Percentiles rank a stretch among this genome's conserved stretches.
These are phyloP conservation scores for Zosterops lateralis DNA, from an alignment of 2,113 vertebrate species.

Conservation along the genomic window DNA sequence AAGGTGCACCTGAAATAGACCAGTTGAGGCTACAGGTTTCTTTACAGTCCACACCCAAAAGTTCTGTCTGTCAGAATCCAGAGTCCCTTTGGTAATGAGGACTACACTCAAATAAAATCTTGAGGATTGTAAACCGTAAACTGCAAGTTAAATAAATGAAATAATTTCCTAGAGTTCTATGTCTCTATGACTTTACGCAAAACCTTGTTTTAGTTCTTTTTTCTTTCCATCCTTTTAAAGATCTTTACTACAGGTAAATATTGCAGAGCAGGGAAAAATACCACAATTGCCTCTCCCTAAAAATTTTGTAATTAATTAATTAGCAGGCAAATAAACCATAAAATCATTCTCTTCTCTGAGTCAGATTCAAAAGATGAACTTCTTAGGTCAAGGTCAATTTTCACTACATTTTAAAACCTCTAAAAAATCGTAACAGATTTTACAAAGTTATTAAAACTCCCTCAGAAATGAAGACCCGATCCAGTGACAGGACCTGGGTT, in stretches of 20 bases:
- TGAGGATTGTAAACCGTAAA: background rate
- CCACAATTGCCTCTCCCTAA: background rate
- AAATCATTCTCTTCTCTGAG: background rate
- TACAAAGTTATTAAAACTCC: background rate
- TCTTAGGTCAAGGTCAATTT: background rate
- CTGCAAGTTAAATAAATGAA: background rate
- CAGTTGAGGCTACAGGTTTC: background rate
- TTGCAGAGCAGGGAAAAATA: background rate
- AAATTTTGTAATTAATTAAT: background rate
- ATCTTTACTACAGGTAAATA: background rate
- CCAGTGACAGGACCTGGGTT: background rate
- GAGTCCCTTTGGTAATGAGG: background rate
- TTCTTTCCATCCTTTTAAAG: background rate
- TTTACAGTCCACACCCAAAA: background rate
- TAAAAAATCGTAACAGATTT: background rate
- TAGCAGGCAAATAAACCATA: background rate
- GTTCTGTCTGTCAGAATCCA: background rate
- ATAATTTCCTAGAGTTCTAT: background rate
- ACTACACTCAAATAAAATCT: background rate
- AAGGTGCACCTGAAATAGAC: background rate
- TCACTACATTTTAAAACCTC: background rate
- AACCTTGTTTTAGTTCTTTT: background rate
- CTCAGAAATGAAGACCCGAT: background rate
- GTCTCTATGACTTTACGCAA: background rate
- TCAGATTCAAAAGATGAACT: background rate